Percentiles rank a stretch among this genome's conserved stretches.
Conservation (phyloP, 2,113 vertebrate species). For the Oryzias celebensis region DNA sequence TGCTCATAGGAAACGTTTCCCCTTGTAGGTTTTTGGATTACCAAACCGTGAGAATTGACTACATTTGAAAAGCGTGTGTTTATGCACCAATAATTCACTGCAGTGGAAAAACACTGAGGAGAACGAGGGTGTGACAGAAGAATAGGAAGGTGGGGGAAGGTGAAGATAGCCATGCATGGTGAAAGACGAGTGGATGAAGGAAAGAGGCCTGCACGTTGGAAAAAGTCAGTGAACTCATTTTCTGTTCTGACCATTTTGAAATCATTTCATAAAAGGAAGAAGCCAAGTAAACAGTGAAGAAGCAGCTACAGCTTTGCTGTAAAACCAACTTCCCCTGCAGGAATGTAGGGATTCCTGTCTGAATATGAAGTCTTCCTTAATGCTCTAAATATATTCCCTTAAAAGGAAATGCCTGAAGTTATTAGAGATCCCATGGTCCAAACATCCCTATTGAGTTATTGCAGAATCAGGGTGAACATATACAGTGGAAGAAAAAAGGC, state of each 20-base stretch:
- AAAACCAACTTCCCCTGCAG: not conserved
- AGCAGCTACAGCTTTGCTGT: not conserved
- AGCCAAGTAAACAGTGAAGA: not conserved
- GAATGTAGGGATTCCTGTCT: not conserved
- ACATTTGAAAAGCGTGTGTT: slow-evolving; percentile 21
- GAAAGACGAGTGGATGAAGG: slow-evolving; percentile 1
- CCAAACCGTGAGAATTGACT: not conserved
- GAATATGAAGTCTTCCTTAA: not conserved
- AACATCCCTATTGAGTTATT: not conserved
- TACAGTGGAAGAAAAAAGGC: not conserved
- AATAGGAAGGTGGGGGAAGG: slow-evolving; percentile 14
- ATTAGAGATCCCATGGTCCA: not conserved
- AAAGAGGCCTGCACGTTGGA: not conserved
- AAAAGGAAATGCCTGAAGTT: slow-evolving; percentile 3
- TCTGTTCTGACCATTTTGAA: not conserved
- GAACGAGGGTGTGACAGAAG: slow-evolving; percentile 25
- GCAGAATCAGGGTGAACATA: not conserved
- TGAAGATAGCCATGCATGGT: slow-evolving; percentile 9
- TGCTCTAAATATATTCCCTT: not conserved
- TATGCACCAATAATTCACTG: slow-evolving; percentile 34
- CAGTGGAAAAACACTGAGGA: slow-evolving; percentile 59
- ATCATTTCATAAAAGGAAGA: not conserved
- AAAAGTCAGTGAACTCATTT: slow-evolving; percentile 13
- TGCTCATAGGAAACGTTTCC: not conserved
- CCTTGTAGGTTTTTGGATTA: not conserved